Evolutionary conservation across 30 jellyfish, hydroid and myxozoan genomes (phyloP), one percentile per base, ranked within the genome.

Genomic region (Aurelia aurita): DNA sequence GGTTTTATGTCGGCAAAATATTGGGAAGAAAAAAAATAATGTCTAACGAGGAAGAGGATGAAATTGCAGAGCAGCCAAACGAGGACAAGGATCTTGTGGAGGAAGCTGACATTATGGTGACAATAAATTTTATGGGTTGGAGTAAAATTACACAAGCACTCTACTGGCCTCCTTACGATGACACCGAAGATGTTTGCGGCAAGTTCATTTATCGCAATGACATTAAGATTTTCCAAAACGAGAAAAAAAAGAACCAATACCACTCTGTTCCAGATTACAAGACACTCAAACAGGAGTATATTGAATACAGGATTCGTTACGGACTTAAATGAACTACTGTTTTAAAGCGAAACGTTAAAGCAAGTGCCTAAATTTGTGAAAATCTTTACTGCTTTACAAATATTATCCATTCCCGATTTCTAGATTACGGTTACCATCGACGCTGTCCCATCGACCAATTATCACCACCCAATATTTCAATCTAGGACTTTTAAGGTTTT

Each of bases 321-420:
- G 72, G 72, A 21, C 72, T 61, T 61, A 61, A 61, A 61, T 21
- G 32, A 61, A n/a, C n/a, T n/a, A n/a, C n/a, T n/a, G n/a, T n/a
- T n/a, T n/a, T n/a, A n/a, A n/a, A n/a, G n/a, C n/a, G n/a, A 58
- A 15, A 27, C 8, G 23, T 18, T 58, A 27, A 15, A 18, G n/a
- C 8, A 58, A 7, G 69, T 58, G 9, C 69, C 23, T 58, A 8
- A 18, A 58, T 18, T 58, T 27, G 69, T 18, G 69, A n/a, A n/a
- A n/a, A n/a, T n/a, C n/a, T n/a, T n/a, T n/a, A n/a, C n/a, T n/a
- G n/a, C 3, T 31, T 2, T 3, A 31, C 43, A 31, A 31, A 31
- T 31, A 31, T 3, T 31, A 31, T 31, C 3, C 43, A 31, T 2
- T 1, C 3, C 3, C 43, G 3, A 31, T 3, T 1, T 31, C 3